Conservation (phyloP, 2,797 vertebrate species). For the Lepidocolaptes lacrymiger region DNA sequence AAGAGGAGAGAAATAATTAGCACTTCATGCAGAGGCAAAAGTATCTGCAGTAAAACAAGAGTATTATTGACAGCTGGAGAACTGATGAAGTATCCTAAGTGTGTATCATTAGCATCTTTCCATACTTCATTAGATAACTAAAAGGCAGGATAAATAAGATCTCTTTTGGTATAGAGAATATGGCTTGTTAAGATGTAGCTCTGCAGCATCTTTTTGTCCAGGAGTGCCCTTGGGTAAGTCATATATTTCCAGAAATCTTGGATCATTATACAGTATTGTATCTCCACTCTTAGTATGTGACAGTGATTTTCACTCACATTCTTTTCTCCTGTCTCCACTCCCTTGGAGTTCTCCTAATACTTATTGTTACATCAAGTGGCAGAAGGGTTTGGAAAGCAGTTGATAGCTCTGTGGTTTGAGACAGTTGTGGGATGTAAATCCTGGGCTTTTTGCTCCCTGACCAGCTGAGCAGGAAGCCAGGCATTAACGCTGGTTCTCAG, state of each 20-base stretch:
- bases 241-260: neutral
- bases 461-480: neutral
- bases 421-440: neutral
- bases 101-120: slow-evolving; percentile 24
- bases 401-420: neutral
- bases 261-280: neutral
- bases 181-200: neutral
- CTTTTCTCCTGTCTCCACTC: neutral
- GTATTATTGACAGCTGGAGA: slow-evolving; percentile 40
- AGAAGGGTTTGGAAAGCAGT: neutral
- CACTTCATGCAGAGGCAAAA: slow-evolving; percentile 19
- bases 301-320: neutral
- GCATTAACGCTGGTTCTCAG: fast-evolving
- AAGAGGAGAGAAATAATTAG: slow-evolving; percentile 8
- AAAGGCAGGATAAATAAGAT: slow-evolving; percentile 21
- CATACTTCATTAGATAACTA: slow-evolving; percentile 35
- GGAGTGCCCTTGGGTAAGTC: neutral
- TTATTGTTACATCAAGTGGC: neutral
- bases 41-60: slow-evolving; percentile 8
- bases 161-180: neutral
- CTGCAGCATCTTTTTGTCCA: neutral
- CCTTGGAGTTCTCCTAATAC: neutral
- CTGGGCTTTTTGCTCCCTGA: neutral
- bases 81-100: neutral
- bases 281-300: neutral